phyloP scores from a whole-genome alignment of 2,888 invertebrate genomes.

The Amblyjoppa proteus region DNA sequence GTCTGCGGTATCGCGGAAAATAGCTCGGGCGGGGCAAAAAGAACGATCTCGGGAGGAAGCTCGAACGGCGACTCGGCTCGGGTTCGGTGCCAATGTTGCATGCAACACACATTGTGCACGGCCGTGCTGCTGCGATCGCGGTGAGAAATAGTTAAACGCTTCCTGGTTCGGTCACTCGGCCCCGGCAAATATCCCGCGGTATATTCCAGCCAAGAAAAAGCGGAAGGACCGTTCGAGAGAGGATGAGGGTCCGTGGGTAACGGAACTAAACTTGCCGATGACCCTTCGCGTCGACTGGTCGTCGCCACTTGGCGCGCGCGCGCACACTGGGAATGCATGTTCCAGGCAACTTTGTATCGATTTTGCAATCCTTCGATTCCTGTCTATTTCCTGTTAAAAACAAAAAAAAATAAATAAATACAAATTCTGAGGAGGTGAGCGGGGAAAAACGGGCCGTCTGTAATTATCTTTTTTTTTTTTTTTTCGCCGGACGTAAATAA shows the following conservation, averaged over 20 bases:
- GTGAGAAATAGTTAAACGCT: conserved; percentile 53
- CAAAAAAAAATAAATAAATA: too few species aligned
- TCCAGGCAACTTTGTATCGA: conserved; percentile 12
- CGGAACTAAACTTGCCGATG: conserved; percentile 58
- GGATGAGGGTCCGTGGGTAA: conserved; percentile 55
- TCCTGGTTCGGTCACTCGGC: conserved; percentile 61
- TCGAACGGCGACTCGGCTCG: conserved; percentile 12
- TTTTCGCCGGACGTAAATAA: neutral
- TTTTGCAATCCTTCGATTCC: neutral
- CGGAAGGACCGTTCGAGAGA: conserved; percentile 64
- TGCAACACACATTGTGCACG: neutral
- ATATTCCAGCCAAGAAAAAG: conserved; percentile 50
- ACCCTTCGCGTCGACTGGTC: conserved; percentile 44
- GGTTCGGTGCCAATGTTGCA: conserved; percentile 38
- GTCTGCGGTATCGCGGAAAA: conserved; percentile 30
- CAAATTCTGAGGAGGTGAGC: neutral
- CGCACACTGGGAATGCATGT: neutral
- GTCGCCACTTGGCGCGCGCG: neutral
- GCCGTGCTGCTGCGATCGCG: conserved; percentile 5
- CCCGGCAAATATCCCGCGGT: conserved; percentile 22
- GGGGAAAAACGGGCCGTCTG: neutral
- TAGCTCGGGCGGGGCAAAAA: neutral
- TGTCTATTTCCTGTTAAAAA: neutral
- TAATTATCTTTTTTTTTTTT: neutral
- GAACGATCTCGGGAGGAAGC: neutral